Base-by-base conservation (phyloP, 2,797 vertebrate genomes). In the Amphiprion clarkii region DNA sequence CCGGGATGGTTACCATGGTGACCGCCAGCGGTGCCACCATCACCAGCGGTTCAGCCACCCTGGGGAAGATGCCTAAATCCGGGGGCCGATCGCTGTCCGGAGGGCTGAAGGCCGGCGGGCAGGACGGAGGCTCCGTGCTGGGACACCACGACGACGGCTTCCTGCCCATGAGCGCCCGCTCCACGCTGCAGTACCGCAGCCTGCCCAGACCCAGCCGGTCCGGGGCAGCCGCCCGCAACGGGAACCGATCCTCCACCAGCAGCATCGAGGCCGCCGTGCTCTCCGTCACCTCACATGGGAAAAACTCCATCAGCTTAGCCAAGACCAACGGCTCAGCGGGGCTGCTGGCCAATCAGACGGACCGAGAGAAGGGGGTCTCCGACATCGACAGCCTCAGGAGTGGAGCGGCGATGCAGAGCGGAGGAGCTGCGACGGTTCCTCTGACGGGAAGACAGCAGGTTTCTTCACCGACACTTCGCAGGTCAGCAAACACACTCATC, bases 31-130 rank as follows among this genome's bases (percentile, higher is more conserved):
- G 98, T 1, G 97, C 96, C 84, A 97, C 96, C 11, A 96, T 99
- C 87, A 97, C 97, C 76, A 97, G 97, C 66, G 97, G 98, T 71
- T 99, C 98, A 0, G 98, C 98, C 87, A 99, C 98, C 0, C 89
- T 99, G 70, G 98, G 98, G 13, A 99, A 99, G 92, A 96, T 98
- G 92, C 97, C 98, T 29, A 99, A 99, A 88, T 98, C 97, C 0
- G 95, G 96, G 0, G 95, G 93, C 0, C 90, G 90, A 29, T 83
- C 88, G 0, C 95, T 98, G 2, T 93, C 95, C 0, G 93, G 89
- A 2, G 95, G 84, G 51, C 71, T 44, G 90, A 98, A 85, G 91
- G 95, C 85, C 0, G 93, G 93, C 81, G 82, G 96, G 92, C 82
- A 92, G 51, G 92, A 81, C 1, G 83, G 93, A 87, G 78, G 92